These are phyloP conservation scores for Gambusia affinis DNA, from an alignment of 2,113 vertebrate species.

Conservation along the genomic window DNA sequence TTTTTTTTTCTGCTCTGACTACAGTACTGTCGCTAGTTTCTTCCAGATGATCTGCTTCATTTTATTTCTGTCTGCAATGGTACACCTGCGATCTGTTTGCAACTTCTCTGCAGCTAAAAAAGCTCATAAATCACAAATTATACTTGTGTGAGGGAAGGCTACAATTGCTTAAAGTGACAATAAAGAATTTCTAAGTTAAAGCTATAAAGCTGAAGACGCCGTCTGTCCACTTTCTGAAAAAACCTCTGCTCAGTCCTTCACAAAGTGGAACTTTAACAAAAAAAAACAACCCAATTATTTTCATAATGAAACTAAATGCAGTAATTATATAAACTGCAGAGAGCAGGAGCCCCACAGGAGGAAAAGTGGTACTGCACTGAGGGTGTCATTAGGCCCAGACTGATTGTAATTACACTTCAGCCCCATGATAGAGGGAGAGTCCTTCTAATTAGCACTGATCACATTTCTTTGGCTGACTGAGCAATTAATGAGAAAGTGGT, in stretches of 20 bases:
- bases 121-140: background rate
- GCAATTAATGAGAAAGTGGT: constrained; percentile 81
- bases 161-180: background rate
- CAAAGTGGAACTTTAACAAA: background rate
- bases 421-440: constrained; percentile 80
- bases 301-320: constrained; percentile 42
- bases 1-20: constrained; percentile 13
- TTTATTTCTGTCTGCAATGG: constrained; percentile 18
- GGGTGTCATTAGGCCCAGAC: constrained; percentile 60
- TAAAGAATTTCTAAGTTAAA: background rate
- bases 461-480: constrained; percentile 80
- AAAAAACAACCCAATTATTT: constrained; percentile 44
- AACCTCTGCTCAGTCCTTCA: background rate
- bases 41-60: constrained; percentile 25
- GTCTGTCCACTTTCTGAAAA: background rate
- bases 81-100: constrained; percentile 9
- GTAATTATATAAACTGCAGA: constrained; percentile 40
- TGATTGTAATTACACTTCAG: constrained; percentile 85
- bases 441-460: constrained; percentile 86
- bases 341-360: constrained; percentile 41
- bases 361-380: constrained; percentile 30
- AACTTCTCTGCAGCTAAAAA: background rate
- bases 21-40: constrained; percentile 12
- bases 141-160: background rate
- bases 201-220: too few relatives aligned